A percentile compares a stretch with the other conserved stretches of the same genome.
phyloP scores from a whole-genome alignment of 1,140 invertebrate species.

The Lineus longissimus region DNA sequence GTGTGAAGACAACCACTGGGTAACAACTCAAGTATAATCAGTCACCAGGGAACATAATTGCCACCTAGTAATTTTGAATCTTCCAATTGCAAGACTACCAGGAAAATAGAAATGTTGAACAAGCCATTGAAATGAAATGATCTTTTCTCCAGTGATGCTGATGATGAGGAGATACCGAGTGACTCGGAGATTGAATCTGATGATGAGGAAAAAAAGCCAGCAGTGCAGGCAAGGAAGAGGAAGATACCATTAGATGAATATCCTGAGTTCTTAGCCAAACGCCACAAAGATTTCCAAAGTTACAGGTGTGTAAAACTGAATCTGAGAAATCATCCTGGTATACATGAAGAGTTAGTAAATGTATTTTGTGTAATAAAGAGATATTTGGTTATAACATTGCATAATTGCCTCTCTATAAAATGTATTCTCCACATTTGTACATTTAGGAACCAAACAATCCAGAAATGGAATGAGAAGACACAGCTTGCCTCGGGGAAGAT shows the following conservation, averaged over 20 bases:
- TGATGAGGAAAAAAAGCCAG: constrained; percentile 52
- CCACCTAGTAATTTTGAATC: no score
- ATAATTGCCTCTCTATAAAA: no score
- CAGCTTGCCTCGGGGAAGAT: constrained; percentile 58
- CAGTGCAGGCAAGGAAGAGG: constrained; percentile 49
- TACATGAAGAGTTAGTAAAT: not conserved
- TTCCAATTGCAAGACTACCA: not conserved
- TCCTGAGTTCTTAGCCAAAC: constrained; percentile 61
- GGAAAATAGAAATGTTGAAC: not conserved
- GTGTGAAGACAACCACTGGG: no score
- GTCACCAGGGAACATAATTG: no score
- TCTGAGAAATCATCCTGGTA: not conserved
- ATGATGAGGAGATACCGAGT: constrained; percentile 62
- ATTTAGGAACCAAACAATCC: constrained; percentile 56
- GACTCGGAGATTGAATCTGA: constrained; percentile 55
- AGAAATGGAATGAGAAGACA: constrained; percentile 92
- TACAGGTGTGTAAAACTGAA: constrained; percentile 63
- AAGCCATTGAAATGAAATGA: no score
- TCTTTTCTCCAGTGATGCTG: constrained; percentile 20
- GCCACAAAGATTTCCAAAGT: constrained; percentile 64
- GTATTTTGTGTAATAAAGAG: no score
- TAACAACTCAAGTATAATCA: no score
- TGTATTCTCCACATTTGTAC: no score
- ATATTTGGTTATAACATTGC: no score
- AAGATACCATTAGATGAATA: constrained; percentile 65